A percentile compares a stretch with the other conserved stretches of the same genome.
Evolutionary conservation across 2,113 vertebrate species (phyloP).

Genomic region (Redunca redunca): DNA sequence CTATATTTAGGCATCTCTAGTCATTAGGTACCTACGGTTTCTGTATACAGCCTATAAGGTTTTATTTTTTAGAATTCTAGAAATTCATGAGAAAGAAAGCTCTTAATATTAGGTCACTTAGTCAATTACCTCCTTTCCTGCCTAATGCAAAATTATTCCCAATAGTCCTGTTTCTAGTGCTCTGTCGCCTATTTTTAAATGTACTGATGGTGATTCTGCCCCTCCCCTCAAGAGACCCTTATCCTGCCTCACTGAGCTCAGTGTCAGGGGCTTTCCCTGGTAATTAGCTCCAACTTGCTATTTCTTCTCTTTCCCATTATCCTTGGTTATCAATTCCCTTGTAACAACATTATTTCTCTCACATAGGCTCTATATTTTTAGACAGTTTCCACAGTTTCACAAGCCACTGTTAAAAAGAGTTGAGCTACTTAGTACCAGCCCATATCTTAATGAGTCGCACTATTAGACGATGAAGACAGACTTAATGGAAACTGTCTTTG

Average conservation of each 20-base stretch:
- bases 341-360: slow-evolving; percentile 56
- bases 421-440: background rate
- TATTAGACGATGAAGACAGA: background rate
- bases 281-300: slow-evolving; percentile 69
- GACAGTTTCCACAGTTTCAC: slow-evolving; percentile 39
- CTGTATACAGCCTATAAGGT: slow-evolving; percentile 13
- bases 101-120: slow-evolving; percentile 73
- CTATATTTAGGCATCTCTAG: slow-evolving; percentile 61
- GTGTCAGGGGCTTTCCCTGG: slow-evolving; percentile 66
- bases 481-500: background rate
- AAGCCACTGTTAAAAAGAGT: slow-evolving; percentile 35
- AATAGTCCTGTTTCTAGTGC: slow-evolving; percentile 53
- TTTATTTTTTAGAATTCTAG: slow-evolving; percentile 54
- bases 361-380: slow-evolving; percentile 54
- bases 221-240: slow-evolving; percentile 66
- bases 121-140: slow-evolving; percentile 68
- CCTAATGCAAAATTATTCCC: slow-evolving; percentile 69
- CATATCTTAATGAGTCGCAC: slow-evolving; percentile 23
- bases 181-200: slow-evolving; percentile 76
- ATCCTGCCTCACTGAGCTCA: slow-evolving; percentile 49
- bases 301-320: slow-evolving; percentile 65
- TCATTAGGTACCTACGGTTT: slow-evolving; percentile 49
- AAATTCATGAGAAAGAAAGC: slow-evolving; percentile 62
- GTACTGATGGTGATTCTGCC: slow-evolving; percentile 64
- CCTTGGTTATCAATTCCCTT: slow-evolving; percentile 58